phyloP scores from a whole-genome alignment of 2,797 vertebrate species.

The Lateolabrax maculatus region DNA sequence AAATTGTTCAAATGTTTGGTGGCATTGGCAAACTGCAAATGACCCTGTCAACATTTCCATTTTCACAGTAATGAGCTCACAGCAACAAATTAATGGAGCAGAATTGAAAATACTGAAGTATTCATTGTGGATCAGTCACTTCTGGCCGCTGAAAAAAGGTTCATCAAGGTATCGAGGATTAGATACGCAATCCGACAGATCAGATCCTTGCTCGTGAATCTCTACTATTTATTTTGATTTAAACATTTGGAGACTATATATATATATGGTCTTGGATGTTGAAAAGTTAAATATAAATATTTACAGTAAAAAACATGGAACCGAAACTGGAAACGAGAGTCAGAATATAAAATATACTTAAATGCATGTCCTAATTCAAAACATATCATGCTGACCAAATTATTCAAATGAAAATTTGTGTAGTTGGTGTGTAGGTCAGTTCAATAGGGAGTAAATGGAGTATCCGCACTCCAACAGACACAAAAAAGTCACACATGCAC shows the following conservation, averaged over 20 bases:
- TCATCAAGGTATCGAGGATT: neutral
- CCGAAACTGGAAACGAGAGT: neutral
- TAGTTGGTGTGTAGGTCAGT: conserved; percentile 7
- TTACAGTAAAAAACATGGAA: neutral
- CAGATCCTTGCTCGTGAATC: neutral
- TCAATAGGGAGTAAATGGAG: neutral
- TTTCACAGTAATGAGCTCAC: neutral
- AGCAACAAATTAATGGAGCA: neutral
- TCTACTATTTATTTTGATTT: neutral
- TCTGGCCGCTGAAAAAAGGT: neutral
- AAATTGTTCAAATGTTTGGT: neutral
- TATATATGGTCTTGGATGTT: neutral
- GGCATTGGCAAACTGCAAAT: neutral
- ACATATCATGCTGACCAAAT: conserved; percentile 2
- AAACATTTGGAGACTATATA: neutral
- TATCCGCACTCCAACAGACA: conserved; percentile 15
- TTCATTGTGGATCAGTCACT: neutral
- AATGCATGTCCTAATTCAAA: neutral
- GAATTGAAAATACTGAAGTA: neutral
- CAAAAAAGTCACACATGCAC: conserved; percentile 33
- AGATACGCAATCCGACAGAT: neutral
- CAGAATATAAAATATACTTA: neutral
- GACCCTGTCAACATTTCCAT: neutral
- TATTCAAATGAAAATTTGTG: conserved; percentile 1
- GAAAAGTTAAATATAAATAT: neutral